These are phyloP conservation scores for Halcyon badia DNA, from an alignment of 2,797 vertebrate species.

Conservation along the genomic window DNA sequence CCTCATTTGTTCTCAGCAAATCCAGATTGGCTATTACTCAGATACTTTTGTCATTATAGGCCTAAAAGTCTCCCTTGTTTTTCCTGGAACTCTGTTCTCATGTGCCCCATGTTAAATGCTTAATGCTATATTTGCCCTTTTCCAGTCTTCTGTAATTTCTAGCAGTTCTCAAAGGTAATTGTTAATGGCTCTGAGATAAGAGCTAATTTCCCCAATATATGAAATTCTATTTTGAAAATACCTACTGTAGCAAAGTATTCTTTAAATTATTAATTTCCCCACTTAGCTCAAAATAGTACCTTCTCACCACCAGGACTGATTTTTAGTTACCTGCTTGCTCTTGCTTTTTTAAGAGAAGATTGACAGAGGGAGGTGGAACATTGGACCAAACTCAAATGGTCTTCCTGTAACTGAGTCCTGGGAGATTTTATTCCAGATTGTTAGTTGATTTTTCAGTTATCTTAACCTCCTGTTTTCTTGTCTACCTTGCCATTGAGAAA, in stretches of 20 bases:
- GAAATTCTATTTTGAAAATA: not conserved
- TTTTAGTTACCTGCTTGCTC: not conserved
- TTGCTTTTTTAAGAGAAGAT: not conserved
- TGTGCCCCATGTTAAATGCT: not conserved
- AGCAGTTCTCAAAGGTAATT: not conserved
- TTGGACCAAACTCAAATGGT: not conserved
- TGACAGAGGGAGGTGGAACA: not conserved
- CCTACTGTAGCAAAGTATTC: not conserved
- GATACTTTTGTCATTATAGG: not conserved
- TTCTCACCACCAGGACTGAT: not conserved
- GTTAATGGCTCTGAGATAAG: not conserved
- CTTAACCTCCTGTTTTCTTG: not conserved
- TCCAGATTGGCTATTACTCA: not conserved
- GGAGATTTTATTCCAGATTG: not conserved
- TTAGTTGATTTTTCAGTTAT: not conserved
- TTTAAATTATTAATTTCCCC: not conserved
- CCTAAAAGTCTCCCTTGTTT: not conserved
- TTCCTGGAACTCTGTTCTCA: not conserved
- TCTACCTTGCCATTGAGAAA: not conserved
- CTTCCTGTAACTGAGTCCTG: not conserved
- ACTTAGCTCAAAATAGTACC: not conserved
- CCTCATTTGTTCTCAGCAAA: not conserved
- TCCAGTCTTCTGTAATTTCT: not conserved
- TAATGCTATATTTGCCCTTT: not conserved
- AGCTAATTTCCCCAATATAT: not conserved